Conservation (phyloP, 2,888 invertebrate genomes). For the Capitulum mitella region DNA sequence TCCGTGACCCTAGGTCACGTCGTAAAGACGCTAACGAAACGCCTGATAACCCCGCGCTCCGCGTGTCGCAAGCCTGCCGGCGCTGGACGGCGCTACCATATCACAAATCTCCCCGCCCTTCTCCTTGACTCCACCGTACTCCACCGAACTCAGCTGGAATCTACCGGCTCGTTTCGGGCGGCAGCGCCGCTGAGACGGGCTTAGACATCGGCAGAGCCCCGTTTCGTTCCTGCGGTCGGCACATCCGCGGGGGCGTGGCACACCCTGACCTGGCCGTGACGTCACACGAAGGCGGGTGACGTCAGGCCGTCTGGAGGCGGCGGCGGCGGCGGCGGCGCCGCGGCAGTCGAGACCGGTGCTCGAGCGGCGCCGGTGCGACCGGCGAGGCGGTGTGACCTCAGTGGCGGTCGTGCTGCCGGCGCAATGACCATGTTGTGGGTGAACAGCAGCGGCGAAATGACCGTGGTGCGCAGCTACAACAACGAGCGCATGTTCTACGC, state of each 20-base stretch:
- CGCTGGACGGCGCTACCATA: no score
- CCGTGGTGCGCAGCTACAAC: slow-evolving; percentile 16
- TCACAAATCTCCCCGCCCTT: no score
- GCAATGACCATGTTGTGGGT: slow-evolving; percentile 6
- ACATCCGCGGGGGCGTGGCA: neutral
- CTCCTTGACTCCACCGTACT: no score
- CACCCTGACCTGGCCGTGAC: neutral
- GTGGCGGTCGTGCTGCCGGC: neutral
- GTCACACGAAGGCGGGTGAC: neutral
- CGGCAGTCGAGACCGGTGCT: neutral
- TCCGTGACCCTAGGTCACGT: neutral
- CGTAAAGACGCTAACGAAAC: neutral
- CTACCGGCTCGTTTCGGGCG: no score
- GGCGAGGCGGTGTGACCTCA: neutral
- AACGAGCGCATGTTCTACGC: slow-evolving; percentile 24
- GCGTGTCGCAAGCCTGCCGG: neutral
- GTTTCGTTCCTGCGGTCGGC: neutral
- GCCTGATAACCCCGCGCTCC: neutral
- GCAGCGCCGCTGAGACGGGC: no score
- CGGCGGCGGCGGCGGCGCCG: neutral
- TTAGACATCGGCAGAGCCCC: no score
- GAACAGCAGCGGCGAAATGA: slow-evolving; percentile 17
- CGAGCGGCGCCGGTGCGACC: neutral
- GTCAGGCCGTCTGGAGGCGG: neutral
- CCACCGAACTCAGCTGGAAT: no score